These are phyloP conservation scores for Saturnia japonica DNA, from an alignment of 2,888 invertebrate species.

Conservation along the genomic window DNA sequence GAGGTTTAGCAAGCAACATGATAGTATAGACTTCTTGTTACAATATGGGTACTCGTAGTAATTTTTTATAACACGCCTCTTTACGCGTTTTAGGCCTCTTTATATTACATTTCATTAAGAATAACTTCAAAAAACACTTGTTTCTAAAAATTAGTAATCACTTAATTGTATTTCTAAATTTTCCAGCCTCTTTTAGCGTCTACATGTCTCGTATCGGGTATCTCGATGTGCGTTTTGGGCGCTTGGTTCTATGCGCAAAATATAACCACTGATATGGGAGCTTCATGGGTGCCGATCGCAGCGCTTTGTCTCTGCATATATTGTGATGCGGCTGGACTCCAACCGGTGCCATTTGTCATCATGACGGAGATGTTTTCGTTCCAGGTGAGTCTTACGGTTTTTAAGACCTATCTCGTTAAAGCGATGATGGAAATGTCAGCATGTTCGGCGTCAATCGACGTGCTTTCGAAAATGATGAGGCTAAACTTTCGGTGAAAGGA, in stretches of 20 bases:
- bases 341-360: conserved; percentile 73
- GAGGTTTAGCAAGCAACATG: too few relatives aligned
- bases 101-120: too few relatives aligned
- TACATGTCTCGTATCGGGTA: conserved; percentile 67
- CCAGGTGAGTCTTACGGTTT: conserved; percentile 50
- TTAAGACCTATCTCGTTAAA: neutral
- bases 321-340: conserved; percentile 73
- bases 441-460: neutral
- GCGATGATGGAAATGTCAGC: neutral
- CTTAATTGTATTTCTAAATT: neutral
- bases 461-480: too few relatives aligned
- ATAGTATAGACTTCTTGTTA: too few relatives aligned
- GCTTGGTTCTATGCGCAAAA: conserved; percentile 63
- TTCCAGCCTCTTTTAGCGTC: conserved; percentile 63
- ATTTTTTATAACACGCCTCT: too few relatives aligned
- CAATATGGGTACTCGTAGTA: too few relatives aligned
- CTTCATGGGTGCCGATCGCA: conserved; percentile 64
- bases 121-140: too few relatives aligned
- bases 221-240: conserved; percentile 61
- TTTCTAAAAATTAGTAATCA: neutral
- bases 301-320: conserved; percentile 73
- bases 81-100: too few relatives aligned
- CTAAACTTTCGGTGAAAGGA: too few relatives aligned
- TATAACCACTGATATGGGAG: conserved; percentile 33
- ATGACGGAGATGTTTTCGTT: conserved; percentile 78